Evolutionary conservation across 2,797 vertebrate genomes (phyloP).

Genomic region (Girardinus metallicus): DNA sequence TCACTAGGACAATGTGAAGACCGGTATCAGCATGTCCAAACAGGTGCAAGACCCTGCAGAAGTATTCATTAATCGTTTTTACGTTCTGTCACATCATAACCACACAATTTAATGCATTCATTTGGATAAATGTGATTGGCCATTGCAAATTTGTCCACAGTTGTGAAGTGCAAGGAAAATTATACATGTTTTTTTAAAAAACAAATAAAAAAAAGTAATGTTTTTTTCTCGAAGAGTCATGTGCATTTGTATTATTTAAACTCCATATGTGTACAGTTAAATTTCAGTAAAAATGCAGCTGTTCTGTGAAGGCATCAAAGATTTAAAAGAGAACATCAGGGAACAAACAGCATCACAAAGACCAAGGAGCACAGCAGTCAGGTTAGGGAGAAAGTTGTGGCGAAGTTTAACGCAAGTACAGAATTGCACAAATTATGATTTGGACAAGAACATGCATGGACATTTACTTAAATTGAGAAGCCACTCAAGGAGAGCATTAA

Average conservation of each 20-base stretch:
- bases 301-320: neutral
- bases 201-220: neutral
- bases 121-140: neutral
- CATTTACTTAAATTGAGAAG: neutral
- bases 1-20: accelerated
- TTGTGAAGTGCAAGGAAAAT: neutral
- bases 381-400: neutral
- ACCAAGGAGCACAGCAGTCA: neutral
- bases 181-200: neutral
- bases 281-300: neutral
- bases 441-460: neutral
- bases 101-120: neutral
- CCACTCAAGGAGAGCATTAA: neutral
- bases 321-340: neutral
- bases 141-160: neutral
- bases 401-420: neutral
- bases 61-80: neutral
- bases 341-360: neutral
- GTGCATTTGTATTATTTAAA: neutral
- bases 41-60: no score
- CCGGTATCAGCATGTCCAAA: neutral
- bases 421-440: neutral
- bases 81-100: neutral
- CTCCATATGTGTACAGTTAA: neutral
- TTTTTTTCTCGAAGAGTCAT: neutral